Evolutionary conservation across 2,113 vertebrate genomes (phyloP), one percentile per base, ranked within the genome.

Genomic region (Mormyrus lacerda): DNA sequence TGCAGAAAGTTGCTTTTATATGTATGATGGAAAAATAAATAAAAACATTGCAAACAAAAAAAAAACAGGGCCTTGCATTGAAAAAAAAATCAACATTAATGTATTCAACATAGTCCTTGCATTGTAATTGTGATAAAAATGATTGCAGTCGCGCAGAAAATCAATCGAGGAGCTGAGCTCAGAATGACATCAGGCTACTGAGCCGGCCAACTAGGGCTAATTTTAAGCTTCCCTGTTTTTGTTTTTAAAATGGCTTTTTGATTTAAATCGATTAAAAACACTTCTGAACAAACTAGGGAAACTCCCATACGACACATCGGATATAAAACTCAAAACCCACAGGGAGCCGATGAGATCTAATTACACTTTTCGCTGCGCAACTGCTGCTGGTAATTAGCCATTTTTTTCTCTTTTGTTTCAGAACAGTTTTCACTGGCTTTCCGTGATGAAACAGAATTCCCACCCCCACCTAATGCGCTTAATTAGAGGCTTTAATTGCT

Each of bases 231-330:
- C 15, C 51, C 17, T 44, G 24, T 15, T 82, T 88, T 45, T 79
- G 31, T 44, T 44, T 82, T 89, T 53, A 55, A 53, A 47, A 87
- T 21, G n/a, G 21, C 85, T 87, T 35, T 87, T 51, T 53, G 85
- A 87, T 51, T 79, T 82, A 44, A 83, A 31, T 76, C 61, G 47
- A 55, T 89, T 89, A 39, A 55, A 50, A 48, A 83, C 61, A 51
- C 48, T 82, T 82, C 19, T 87, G 76, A 83, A 82, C 35, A 50
- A 13, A 27, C 48, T 31, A 83, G 19, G 35, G 76, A 50, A 50
- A 27, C 17, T 89, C 76, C 76, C 21, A 42, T 3, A 19, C n/a
- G 8, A 69, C 1, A n/a, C 61, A 39, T 31, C 11, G n/a, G 11
- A 50, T 5, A 51, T 35, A 48, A 13, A 35, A 55, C 27, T 55